Conservation (phyloP, 2,797 vertebrate genomes). For the Phyllotis vaccarum region DNA sequence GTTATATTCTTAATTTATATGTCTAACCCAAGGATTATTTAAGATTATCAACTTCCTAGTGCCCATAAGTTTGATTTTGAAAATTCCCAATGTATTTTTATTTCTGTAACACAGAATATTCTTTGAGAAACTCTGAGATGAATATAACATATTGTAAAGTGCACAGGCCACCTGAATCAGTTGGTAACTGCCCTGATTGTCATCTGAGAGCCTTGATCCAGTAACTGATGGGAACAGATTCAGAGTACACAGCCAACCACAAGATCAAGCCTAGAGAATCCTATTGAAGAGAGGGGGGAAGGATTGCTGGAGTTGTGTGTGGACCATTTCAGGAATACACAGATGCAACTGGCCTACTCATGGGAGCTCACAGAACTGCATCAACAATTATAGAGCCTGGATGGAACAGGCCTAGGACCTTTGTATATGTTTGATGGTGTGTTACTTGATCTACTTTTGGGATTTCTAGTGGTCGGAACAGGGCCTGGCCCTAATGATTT, state of each 20-base stretch:
- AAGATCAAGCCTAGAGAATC: rapidly evolving
- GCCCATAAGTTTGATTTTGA: background rate
- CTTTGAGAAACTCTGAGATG: background rate
- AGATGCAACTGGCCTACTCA: background rate
- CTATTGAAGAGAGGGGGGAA: background rate
- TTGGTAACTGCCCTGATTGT: background rate
- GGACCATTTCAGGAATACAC: no score
- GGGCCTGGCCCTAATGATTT: background rate
- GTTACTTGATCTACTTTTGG: background rate
- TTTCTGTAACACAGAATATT: background rate
- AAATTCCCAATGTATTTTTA: background rate
- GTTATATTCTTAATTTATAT: background rate
- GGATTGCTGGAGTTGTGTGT: background rate
- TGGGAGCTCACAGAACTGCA: background rate
- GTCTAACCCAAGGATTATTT: background rate
- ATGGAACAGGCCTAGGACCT: background rate
- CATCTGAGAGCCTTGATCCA: background rate
- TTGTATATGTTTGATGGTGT: background rate
- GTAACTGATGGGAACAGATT: background rate
- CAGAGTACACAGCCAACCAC: rapidly evolving
- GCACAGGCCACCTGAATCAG: background rate
- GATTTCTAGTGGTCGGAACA: background rate
- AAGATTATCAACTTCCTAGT: background rate
- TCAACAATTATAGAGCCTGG: background rate
- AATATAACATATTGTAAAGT: background rate